Base-by-base conservation (phyloP, 1,140 invertebrate species). In the Drosophila pseudoananassae region DNA sequence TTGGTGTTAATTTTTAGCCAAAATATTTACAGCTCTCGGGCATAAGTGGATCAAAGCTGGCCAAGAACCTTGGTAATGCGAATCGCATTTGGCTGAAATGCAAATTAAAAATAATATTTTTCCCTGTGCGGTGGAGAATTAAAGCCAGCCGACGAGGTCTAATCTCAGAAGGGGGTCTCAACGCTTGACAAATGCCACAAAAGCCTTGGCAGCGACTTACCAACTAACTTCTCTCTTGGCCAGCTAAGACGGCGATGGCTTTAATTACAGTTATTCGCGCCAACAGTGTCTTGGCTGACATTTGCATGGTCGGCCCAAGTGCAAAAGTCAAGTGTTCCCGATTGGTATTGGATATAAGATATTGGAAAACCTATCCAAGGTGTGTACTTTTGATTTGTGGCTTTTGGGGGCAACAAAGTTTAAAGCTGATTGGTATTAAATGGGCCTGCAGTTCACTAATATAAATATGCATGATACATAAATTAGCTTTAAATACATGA, bases 211-310 rank as follows among this genome's bases (percentile, higher is more conserved):
- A 68, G 64, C 59, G 82, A 53, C 66, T 84, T 84, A 85, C 17
- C 38, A 76, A 65, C 49, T 38, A 29, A 20, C 25, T 27, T 27
- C 25, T 27, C 56, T 74, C 58, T 56, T 74, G 58, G 46, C 55
- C 52, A 43, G 52, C 9, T 68, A 33, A 76, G 55, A 27, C 15
- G 40, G n/a, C 53, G 49, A 29, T 54, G 46, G 38, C 81, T 81
- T 84, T 84, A 84, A 84, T 87, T 87, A 84, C 81, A 87, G 73
- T 84, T 84, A 87, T 80, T 74, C 77, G 76, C 63, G 51, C 64
- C 58, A 82, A 84, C 65, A 53, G 68, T 71, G 72, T 79, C 46
- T 55, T 31, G 47, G 33, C 58, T 85, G 80, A 73, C 81, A 84
- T 84, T 84, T 80, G 79, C 79, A 84, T 80, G 61, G 72, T 76